A percentile compares a stretch with the other conserved stretches of the same genome.
phyloP scores from a whole-genome alignment of 1,140 invertebrate genomes.

The Vollenhovia emeryi region DNA sequence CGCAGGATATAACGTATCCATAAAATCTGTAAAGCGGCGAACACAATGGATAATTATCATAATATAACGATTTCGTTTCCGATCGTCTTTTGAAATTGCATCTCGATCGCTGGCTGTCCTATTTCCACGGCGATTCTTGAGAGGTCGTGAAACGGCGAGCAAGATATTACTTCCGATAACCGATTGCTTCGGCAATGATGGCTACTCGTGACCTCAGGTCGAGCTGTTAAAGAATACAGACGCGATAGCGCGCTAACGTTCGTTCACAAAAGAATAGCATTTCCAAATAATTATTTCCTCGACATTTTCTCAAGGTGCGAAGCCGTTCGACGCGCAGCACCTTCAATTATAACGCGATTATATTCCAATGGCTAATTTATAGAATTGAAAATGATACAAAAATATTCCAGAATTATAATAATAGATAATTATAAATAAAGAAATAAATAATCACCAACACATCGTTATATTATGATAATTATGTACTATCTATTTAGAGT shows the following conservation, averaged over 20 bases:
- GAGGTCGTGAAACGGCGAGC: neutral
- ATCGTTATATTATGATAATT: too few species aligned
- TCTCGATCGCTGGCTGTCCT: neutral
- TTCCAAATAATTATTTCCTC: neutral
- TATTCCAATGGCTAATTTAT: neutral
- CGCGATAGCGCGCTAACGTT: neutral
- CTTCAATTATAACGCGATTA: neutral
- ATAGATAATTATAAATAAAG: too few species aligned
- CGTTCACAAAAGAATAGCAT: neutral
- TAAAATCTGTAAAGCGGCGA: neutral
- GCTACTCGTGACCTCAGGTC: neutral
- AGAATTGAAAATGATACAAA: neutral
- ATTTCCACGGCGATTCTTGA: neutral
- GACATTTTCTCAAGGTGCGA: neutral
- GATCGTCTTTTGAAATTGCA: neutral
- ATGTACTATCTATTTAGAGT: too few species aligned
- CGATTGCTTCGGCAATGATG: neutral
- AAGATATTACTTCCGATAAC: neutral
- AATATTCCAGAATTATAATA: neutral
- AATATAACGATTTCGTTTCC: neutral
- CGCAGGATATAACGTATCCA: neutral
- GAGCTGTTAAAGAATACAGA: neutral
- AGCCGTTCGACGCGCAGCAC: neutral
- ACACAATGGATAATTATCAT: neutral
- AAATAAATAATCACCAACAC: too few species aligned